Base-by-base conservation (phyloP, 2,888 invertebrate species). In the Pimpla rufipes region DNA sequence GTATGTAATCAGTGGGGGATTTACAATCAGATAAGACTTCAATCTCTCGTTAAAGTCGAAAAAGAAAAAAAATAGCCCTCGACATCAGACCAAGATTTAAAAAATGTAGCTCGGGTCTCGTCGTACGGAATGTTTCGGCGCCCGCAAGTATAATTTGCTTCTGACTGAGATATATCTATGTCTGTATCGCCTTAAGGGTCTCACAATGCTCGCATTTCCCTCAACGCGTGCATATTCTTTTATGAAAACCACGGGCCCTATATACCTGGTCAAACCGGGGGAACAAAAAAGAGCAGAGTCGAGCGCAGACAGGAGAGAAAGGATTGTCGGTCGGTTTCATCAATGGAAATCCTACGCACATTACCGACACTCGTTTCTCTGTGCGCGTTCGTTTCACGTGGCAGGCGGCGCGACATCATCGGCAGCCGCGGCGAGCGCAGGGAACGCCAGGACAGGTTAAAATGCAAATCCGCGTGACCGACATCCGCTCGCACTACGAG, bases 381-480 rank as follows among this genome's bases (percentile, higher is more conserved):
- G 29, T 29, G 21, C 52, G 66, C 35, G 45, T 37, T 35, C 7
- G 21, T 23, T 73, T 74, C 29, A 55, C 57, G 66, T 62, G 62
- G 76, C 57, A 45, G n/a, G n/a, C n/a, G n/a, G 11, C 37, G 55
- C 52, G 68, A 74, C 50, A 77, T 29, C 10, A 47, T 13, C 79
- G 55, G 18, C 67, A 68, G 40, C 35, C 13, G 29, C 13, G 50
- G n/a, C 79, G 67, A 40, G 35, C 6, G 47, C 74, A 42, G 73
- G 55, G 67, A 66, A 74, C 68, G 29, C n/a, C 35, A 16, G 79
- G 88, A 90, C 88, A 88, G 86, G 88, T 90, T 89, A 88, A 85
- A 89, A 91, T 90, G 90, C 89, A 91, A 91, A 90, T 91, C 87
- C 90, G 87, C 89, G 88, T 90, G 91, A 90, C 88, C 91, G 89